Percentiles rank a stretch among this genome's conserved stretches.
Evolutionary conservation across 2,113 vertebrate species (phyloP).

Genomic region (Sturnira hondurensis): DNA sequence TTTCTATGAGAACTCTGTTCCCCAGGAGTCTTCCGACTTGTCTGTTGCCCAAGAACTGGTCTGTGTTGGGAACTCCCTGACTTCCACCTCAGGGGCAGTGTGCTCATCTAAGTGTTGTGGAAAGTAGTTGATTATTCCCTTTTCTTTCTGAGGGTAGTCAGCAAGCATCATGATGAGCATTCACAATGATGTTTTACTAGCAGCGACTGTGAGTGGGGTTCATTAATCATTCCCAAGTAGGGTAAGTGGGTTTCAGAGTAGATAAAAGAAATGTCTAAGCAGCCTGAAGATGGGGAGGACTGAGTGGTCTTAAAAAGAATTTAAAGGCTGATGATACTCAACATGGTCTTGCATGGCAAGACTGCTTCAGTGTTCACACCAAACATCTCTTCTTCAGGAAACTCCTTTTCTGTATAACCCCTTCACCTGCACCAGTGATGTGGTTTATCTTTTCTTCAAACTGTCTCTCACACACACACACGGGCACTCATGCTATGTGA

Average conservation of each 20-base stretch:
- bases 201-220: neutral
- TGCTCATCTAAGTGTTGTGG: conserved; percentile 12
- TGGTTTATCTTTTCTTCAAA: neutral
- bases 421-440: neutral
- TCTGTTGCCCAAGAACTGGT: conserved; percentile 1
- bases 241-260: conserved; percentile 50
- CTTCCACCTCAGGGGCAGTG: conserved; percentile 1
- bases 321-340: neutral
- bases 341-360: neutral
- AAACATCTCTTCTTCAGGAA: neutral
- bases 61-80: conserved; percentile 40
- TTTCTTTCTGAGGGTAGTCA: conserved; percentile 47
- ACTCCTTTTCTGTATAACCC: neutral
- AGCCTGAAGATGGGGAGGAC: neutral
- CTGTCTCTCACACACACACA: neutral
- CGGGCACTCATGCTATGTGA: neutral
- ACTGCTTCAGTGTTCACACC: neutral
- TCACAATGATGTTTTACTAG: conserved; percentile 40
- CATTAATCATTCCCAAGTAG: conserved; percentile 63
- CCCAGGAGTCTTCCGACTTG: neutral
- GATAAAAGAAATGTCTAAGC: conserved; percentile 26
- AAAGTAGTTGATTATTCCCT: conserved; percentile 43
- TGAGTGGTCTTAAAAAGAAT: neutral
- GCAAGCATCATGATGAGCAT: conserved; percentile 40
- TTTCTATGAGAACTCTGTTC: neutral